Conservation (phyloP, 2,888 invertebrate species). For the Hypolimnas misippus region DNA sequence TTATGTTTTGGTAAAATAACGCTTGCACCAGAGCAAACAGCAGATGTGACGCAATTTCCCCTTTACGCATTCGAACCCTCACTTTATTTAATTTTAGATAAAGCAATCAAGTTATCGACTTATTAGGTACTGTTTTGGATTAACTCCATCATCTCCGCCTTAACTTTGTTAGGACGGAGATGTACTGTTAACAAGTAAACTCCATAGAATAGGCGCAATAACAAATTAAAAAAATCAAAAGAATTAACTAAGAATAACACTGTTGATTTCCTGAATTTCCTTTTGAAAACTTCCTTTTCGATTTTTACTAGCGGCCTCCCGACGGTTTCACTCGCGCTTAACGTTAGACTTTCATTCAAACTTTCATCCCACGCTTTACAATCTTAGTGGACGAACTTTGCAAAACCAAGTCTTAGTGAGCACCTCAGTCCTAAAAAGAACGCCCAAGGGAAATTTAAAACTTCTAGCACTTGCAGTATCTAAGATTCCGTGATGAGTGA, state of each 20-base stretch:
- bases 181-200: slow-evolving; percentile 2
- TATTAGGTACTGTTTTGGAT: slow-evolving; percentile 33
- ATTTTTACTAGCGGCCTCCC: too few species aligned
- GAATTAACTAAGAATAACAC: neutral
- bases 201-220: neutral
- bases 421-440: too few species aligned
- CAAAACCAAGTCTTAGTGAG: too few species aligned
- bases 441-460: too few species aligned
- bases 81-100: slow-evolving; percentile 49
- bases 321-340: neutral
- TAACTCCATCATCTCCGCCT: slow-evolving; percentile 22
- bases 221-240: neutral
- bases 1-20: neutral
- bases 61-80: slow-evolving; percentile 40
- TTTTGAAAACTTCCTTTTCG: too few species aligned
- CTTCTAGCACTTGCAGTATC: too few species aligned
- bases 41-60: slow-evolving; percentile 49
- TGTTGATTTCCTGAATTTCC: too few species aligned
- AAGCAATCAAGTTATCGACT: slow-evolving; percentile 44
- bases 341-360: too few species aligned
- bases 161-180: too few species aligned
- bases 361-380: too few species aligned
- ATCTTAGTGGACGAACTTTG: too few species aligned
- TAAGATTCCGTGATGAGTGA: too few species aligned
- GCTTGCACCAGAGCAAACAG: neutral